A percentile compares a stretch with the other conserved stretches of the same genome.
These are phyloP conservation scores for Gymnoscelis rufifasciata DNA, from an alignment of 2,888 invertebrate species.

Conservation along the genomic window DNA sequence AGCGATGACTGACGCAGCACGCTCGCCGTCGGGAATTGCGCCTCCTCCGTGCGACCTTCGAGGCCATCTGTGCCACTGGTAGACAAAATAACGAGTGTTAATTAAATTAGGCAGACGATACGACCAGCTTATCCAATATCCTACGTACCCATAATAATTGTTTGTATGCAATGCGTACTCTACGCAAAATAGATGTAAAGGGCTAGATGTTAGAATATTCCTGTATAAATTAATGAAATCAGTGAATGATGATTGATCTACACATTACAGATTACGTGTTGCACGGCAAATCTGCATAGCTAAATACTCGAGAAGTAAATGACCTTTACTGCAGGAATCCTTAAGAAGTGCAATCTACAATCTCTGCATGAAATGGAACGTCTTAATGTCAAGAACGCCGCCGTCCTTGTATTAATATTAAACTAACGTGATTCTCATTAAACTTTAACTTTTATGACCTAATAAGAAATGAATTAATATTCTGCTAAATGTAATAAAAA, in stretches of 20 bases:
- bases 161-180: no score
- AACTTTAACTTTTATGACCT: not conserved
- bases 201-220: no score
- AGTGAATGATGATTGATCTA: not conserved
- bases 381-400: constrained; percentile 12
- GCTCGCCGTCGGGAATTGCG: constrained; percentile 57
- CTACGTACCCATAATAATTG: no score
- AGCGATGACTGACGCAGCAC: constrained; percentile 72
- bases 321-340: constrained; percentile 7
- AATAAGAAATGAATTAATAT: not conserved
- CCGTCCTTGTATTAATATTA: constrained; percentile 12
- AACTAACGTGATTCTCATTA: constrained; percentile 1
- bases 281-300: no score
- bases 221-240: no score
- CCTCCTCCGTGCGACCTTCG: constrained; percentile 60
- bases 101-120: no score
- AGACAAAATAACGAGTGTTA: not conserved
- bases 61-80: constrained; percentile 58
- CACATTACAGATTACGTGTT: not conserved
- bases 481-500: no score
- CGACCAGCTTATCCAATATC: no score
- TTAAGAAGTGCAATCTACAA: constrained; percentile 16
- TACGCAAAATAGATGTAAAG: no score
- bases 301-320: constrained; percentile 1
- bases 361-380: constrained; percentile 12